Evolutionary conservation across 2,888 invertebrate species (phyloP).

Genomic region (Ypsolopha scabrella): DNA sequence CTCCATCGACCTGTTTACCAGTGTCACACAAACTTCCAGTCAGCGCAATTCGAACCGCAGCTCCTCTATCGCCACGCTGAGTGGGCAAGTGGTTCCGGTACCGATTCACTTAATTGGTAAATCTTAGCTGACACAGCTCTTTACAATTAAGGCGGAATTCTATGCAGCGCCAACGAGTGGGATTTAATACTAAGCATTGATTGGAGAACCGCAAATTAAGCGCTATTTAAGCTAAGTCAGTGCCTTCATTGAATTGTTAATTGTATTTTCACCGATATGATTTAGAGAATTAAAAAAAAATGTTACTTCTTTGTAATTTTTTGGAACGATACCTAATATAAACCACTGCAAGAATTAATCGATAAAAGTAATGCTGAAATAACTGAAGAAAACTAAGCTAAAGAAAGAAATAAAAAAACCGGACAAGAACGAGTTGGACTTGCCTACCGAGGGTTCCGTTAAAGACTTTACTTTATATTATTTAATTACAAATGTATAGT

Average conservation of each 20-base stretch:
- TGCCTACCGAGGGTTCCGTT: no score
- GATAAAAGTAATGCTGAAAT: no score
- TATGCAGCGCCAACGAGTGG: slow-evolving; percentile 38
- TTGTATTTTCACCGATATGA: no score
- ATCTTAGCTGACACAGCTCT: slow-evolving; percentile 63
- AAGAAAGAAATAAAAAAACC: no score
- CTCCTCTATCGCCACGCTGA: slow-evolving; percentile 25
- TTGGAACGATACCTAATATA: background rate
- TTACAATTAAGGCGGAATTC: slow-evolving; percentile 50
- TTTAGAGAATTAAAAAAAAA: no score
- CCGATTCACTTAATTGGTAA: slow-evolving; percentile 62
- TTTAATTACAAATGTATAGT: no score
- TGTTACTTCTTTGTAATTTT: slow-evolving; percentile 5
- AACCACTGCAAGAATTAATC: background rate
- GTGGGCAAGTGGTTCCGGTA: slow-evolving; percentile 48
- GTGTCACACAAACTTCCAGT: background rate
- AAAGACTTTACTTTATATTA: no score
- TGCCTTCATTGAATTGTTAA: slow-evolving; percentile 8
- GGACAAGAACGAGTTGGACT: no score
- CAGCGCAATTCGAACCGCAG: background rate
- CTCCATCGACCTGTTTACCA: no score
- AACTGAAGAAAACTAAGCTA: no score
- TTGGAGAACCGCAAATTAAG: slow-evolving; percentile 13
- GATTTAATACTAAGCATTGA: slow-evolving; percentile 31
- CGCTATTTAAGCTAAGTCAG: slow-evolving; percentile 17